Conservation (phyloP, 2,888 invertebrate species). For the Xestia ashworthii region DNA sequence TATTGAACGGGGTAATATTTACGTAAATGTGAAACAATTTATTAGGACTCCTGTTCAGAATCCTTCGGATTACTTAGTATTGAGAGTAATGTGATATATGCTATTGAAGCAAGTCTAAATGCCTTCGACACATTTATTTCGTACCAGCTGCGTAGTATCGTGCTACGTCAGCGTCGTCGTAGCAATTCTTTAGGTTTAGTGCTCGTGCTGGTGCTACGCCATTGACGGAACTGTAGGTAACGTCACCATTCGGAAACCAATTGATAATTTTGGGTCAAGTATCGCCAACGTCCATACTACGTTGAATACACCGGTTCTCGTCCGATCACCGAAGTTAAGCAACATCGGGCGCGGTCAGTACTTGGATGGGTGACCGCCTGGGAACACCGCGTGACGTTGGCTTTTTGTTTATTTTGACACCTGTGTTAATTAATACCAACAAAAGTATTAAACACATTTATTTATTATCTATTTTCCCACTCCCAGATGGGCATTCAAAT, state of each 20-base stretch:
- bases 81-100: neutral
- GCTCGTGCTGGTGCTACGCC: neutral
- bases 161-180: neutral
- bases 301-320: constrained; percentile 20
- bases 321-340: constrained; percentile 69
- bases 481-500: neutral
- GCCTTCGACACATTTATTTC: neutral
- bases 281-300: neutral
- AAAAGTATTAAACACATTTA: neutral
- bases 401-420: constrained; percentile 6
- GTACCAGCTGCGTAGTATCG: neutral
- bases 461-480: neutral
- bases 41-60: too few species aligned
- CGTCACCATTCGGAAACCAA: neutral
- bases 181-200: neutral
- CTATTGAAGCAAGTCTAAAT: neutral
- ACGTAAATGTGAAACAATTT: too few species aligned
- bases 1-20: too few species aligned
- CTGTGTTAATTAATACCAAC: too few species aligned
- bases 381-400: constrained; percentile 80
- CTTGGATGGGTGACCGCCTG: constrained; percentile 84
- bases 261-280: rapidly evolving
- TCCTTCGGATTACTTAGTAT: neutral
- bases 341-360: constrained; percentile 83
- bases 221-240: neutral